Conservation (phyloP, 2,888 invertebrate species). For the Drosophila pegasa region DNA sequence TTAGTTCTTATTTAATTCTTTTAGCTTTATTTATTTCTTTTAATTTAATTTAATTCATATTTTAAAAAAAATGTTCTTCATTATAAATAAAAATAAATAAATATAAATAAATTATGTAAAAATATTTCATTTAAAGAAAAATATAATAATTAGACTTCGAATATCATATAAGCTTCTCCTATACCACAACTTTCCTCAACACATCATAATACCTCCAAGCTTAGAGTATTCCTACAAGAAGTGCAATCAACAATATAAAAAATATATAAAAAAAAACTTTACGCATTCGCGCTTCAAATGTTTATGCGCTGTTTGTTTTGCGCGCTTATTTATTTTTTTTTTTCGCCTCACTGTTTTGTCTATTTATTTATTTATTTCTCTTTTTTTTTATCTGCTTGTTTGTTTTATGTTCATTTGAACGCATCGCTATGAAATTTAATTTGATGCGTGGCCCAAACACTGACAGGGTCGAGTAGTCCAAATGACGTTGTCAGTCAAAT, state of each 20-base stretch:
- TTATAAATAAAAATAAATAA: no score
- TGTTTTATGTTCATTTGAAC: constrained; percentile 40
- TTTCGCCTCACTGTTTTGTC: constrained; percentile 16
- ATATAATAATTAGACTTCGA: neutral
- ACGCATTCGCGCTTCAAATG: constrained; percentile 34
- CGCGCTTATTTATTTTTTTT: constrained; percentile 25
- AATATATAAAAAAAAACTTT: constrained; percentile 14
- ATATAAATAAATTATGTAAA: no score
- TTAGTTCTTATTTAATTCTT: no score
- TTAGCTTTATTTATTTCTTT: no score
- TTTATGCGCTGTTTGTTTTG: constrained; percentile 44
- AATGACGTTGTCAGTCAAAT: constrained; percentile 51
- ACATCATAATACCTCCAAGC: neutral
- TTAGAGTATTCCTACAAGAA: constrained; percentile 13
- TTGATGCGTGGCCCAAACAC: constrained; percentile 38
- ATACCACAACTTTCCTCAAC: neutral
- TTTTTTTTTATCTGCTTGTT: constrained; percentile 19
- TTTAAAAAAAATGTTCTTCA: no score
- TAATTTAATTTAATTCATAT: no score
- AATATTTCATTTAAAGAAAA: neutral
- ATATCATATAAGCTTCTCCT: neutral
- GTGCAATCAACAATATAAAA: constrained; percentile 13
- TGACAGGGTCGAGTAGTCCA: constrained; percentile 50
- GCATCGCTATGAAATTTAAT: constrained; percentile 57
- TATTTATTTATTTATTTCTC: constrained; percentile 17